Base-by-base conservation (phyloP, 2,888 invertebrate species). In the Epistrophella euchroma region DNA sequence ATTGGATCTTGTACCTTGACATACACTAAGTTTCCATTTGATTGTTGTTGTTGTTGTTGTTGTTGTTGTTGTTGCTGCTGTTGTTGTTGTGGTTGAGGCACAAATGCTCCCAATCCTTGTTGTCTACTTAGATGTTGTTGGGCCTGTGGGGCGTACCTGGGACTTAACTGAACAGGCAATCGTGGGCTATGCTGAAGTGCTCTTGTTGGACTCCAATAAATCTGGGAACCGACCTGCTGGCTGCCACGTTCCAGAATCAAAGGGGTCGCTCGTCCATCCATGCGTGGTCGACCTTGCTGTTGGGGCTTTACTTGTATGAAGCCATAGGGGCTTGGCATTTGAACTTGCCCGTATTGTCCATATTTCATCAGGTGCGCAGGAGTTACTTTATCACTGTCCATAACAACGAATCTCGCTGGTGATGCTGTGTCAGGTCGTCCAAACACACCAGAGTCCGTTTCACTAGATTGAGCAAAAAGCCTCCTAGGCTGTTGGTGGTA, bases 231-330 rank as follows among this genome's bases (percentile, higher is more conserved):
- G 71, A 91, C 90, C 88, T 91, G 90, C 88, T 91, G 90, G 73
- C 88, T 88, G 87, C 89, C 88, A 25, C 90, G 90, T 84, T 91
- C 91, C 45, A 92, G 89, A 80, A 92, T 91, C 58, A 92, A 89
- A 2, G 91, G 92, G 75, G 91, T 91, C 77, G 90, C 89, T 58
- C 91, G 89, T 7, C 91, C 92, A 81, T 91, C 90, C 80, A 90
- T 86, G 40, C 78, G 58, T 0, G 70, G 75, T 6, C 89, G 88
- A n/a, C 76, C 87, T 50, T 88, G 87, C 35, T 83, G 87, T 56
- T 82, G 78, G n/a, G 86, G 88, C 66, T 88, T 88, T 19, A 88
- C 35, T 28, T 88, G 89, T n/a, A 90, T 89, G 52, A 89, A 90
- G 0, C 89, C 90, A 83, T 90, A 90, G 6, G 89, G 88, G 58